phyloP scores from a whole-genome alignment of 2,888 invertebrate genomes.

The Muscina levida region DNA sequence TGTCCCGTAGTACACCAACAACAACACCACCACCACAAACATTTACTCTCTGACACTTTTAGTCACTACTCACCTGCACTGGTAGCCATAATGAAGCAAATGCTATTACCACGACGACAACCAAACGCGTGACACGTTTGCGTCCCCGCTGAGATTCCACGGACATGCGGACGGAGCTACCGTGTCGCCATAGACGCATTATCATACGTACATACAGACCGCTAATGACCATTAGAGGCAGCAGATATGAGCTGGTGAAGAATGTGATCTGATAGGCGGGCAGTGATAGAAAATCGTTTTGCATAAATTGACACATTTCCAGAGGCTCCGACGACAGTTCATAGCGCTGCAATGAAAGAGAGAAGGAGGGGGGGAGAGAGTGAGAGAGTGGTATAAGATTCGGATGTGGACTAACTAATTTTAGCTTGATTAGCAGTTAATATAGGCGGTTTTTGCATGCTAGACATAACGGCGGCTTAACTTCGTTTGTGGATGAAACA shows the following conservation, averaged over 20 bases:
- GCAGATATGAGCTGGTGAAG: conserved; percentile 91
- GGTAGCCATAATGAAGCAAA: conserved; percentile 98
- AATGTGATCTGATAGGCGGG: conserved; percentile 85
- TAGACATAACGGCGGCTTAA: no score
- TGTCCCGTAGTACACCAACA: neutral
- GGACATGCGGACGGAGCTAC: conserved; percentile 88
- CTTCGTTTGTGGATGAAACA: no score
- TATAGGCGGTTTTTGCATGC: conserved; percentile 8
- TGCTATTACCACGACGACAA: conserved; percentile 93
- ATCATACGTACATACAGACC: conserved; percentile 94
- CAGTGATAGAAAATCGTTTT: conserved; percentile 80
- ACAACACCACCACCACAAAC: neutral
- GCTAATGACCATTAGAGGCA: conserved; percentile 92
- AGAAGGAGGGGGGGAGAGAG: neutral
- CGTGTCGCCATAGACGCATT: conserved; percentile 90
- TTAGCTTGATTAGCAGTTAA: no score
- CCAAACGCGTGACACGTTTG: conserved; percentile 93
- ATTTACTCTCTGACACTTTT: conserved; percentile 14
- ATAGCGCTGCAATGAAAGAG: conserved; percentile 43
- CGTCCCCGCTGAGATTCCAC: conserved; percentile 89
- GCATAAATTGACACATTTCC: conserved; percentile 81
- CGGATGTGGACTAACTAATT: no score
- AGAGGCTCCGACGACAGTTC: conserved; percentile 67
- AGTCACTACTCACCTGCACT: conserved; percentile 86
- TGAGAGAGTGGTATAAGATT: no score